Evolutionary conservation across 2,888 invertebrate species (phyloP), one percentile per base, ranked within the genome.

Genomic region (Gibbula magus): DNA sequence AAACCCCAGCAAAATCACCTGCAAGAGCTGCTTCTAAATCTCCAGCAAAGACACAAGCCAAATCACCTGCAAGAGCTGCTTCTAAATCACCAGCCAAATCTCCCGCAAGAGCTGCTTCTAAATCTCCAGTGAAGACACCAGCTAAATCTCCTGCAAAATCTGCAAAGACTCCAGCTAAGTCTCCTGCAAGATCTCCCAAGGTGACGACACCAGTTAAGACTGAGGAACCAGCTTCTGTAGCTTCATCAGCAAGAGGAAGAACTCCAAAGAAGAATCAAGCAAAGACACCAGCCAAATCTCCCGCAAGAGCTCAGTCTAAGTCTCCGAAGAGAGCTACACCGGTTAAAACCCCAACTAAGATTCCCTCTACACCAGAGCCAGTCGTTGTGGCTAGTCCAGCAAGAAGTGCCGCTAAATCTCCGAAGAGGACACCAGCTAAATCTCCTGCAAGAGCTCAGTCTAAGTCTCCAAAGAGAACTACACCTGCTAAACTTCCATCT

Each of bases 251-350:
- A 18, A 84, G 75, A 51, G 29, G 74, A 70, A 7, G 20, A n/a
- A 39, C 70, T 32, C 70, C 70, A 39, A 35, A 25, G 13, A 73
- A 73, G 16, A 8, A 32, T 4, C 45, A 32, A 18, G 67, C 20
- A 20, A 45, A 20, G 54, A 76, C 73, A 7, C 70, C 82, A 35
- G 56, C 75, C 18, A 77, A 79, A 61, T 75, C 74, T 32, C 66
- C 78, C 1, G 77, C 53, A 2, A 54, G 54, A 20, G 3, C 54
- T 20, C 25, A 18, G 0, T 20, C 66, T 8, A 66, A 66, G 16
- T 66, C 66, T 29, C 66, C 66, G 4, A 13, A 18, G 16, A 66
- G 66, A 10, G 0, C 66, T 18, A 66, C 10, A 29, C 10, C 32
- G 25, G 32, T 22, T 8, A 66, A 78, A 39, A 35, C 35, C 77